Conservation (phyloP, 2,113 vertebrate genomes). For the Anser cygnoides region DNA sequence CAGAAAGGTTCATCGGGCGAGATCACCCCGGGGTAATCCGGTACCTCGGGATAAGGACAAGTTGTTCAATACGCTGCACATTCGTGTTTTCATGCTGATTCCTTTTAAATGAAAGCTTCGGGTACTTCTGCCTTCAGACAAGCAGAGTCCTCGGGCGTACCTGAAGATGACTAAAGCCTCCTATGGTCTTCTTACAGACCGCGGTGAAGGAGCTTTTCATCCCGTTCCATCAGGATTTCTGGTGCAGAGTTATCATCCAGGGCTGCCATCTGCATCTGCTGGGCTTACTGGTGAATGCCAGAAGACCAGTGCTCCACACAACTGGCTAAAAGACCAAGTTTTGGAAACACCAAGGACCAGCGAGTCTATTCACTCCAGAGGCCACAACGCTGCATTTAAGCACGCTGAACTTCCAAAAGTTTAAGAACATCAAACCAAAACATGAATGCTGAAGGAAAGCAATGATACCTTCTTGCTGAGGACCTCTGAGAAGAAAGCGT, state of each 20-base stretch:
- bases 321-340: background rate
- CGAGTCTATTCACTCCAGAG: background rate
- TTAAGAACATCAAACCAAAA: background rate
- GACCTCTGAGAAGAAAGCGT: background rate
- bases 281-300: background rate
- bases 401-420: background rate
- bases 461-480: background rate
- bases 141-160: background rate
- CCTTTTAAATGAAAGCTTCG: background rate
- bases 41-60: background rate
- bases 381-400: background rate
- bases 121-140: background rate
- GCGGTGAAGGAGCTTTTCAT: background rate
- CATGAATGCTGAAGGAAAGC: background rate
- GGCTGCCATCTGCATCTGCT: background rate
- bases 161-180: background rate
- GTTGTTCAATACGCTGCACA: rapidly evolving
- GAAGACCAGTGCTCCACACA: background rate
- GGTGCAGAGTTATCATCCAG: background rate
- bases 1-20: background rate
- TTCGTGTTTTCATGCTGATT: background rate
- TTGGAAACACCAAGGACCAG: background rate
- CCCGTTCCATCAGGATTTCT: background rate
- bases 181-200: background rate
- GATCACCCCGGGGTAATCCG: background rate